A percentile compares a stretch with the other conserved stretches of the same genome.
These are phyloP conservation scores for Pinna nobilis DNA, from an alignment of 1,140 invertebrate species.

Conservation along the genomic window DNA sequence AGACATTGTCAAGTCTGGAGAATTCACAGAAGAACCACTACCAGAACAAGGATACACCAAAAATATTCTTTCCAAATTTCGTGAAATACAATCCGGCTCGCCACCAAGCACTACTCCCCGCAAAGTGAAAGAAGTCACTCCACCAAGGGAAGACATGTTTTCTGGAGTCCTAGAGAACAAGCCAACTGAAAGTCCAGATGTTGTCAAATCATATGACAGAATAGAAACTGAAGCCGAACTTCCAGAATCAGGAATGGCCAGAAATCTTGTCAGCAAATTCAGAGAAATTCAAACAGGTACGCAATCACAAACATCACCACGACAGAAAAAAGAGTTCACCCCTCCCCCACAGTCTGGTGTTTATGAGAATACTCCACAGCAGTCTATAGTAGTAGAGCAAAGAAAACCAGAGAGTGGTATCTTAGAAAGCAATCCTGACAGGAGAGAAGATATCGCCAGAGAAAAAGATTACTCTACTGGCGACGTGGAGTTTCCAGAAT, in stretches of 20 bases:
- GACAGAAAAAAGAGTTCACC: slow-evolving; percentile 54
- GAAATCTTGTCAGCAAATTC: slow-evolving; percentile 60
- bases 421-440: slow-evolving; percentile 60
- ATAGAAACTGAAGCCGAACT: slow-evolving; percentile 46
- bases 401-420: slow-evolving; percentile 63
- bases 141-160: slow-evolving; percentile 50
- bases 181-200: slow-evolving; percentile 45
- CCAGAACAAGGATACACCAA: slow-evolving; percentile 53
- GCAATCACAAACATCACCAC: slow-evolving; percentile 26
- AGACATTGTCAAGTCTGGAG: slow-evolving; percentile 50
- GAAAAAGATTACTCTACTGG: slow-evolving; percentile 43
- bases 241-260: slow-evolving; percentile 63
- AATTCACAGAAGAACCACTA: slow-evolving; percentile 43
- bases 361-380: slow-evolving; percentile 56
- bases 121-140: slow-evolving; percentile 50
- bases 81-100: slow-evolving; percentile 45
- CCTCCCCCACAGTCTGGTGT: slow-evolving; percentile 51
- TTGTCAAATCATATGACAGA: slow-evolving; percentile 55
- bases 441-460: slow-evolving; percentile 51
- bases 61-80: slow-evolving; percentile 53
- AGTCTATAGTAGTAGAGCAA: slow-evolving; percentile 52
- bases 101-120: slow-evolving; percentile 34
- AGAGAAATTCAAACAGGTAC: slow-evolving; percentile 51
- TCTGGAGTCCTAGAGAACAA: slow-evolving; percentile 50
- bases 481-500: slow-evolving; percentile 65